Evolutionary conservation across 2,888 invertebrate genomes (phyloP).

Genomic region (Pemphredon lugubris): DNA sequence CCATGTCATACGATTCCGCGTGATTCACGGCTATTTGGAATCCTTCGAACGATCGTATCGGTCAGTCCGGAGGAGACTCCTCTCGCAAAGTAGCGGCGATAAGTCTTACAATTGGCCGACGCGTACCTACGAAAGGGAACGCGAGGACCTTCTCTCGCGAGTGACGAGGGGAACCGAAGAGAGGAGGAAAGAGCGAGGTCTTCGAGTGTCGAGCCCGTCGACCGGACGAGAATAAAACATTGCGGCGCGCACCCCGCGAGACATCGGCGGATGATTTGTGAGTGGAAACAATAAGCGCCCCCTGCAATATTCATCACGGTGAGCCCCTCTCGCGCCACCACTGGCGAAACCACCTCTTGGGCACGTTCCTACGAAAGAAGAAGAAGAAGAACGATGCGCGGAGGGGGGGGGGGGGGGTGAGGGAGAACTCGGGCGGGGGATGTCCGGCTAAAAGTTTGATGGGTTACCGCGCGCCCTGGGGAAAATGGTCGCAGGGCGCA

Average conservation of each 20-base stretch:
- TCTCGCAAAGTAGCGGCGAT: constrained; percentile 47
- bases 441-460: constrained; percentile 81
- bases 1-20: background rate
- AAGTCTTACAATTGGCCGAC: constrained; percentile 53
- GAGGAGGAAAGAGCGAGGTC: constrained; percentile 17
- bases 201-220: constrained; percentile 64
- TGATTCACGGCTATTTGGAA: constrained; percentile 11
- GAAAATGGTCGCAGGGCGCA: constrained; percentile 73
- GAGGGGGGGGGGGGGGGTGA: too few species aligned
- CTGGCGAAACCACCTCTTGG: constrained; percentile 63
- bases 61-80: constrained; percentile 9
- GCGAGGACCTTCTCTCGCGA: background rate
- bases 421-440: constrained; percentile 61
- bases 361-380: constrained; percentile 63
- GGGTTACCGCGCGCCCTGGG: constrained; percentile 77
- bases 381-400: too few species aligned
- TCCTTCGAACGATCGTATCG: constrained; percentile 13
- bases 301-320: constrained; percentile 79
- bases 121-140: constrained; percentile 6
- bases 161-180: constrained; percentile 14
- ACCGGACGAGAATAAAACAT: constrained; percentile 77
- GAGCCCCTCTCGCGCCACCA: constrained; percentile 64
- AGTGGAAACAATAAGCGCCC: constrained; percentile 80
- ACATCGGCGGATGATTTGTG: constrained; percentile 80
- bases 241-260: constrained; percentile 76